Evolutionary conservation across 2,113 vertebrate species (phyloP).

Genomic region (Barnardius zonarius): DNA sequence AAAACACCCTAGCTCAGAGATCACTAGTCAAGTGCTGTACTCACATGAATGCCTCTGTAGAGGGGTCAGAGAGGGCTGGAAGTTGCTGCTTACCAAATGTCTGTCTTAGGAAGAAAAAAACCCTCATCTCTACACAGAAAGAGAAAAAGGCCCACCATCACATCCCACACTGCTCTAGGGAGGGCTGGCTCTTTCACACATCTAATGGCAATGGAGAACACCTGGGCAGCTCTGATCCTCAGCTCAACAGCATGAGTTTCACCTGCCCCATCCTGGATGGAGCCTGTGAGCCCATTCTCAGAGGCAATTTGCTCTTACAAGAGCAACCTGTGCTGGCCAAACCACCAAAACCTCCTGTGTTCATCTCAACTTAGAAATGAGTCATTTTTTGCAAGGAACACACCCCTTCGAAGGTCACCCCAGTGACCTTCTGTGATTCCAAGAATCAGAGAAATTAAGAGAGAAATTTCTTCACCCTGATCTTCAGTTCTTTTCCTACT

Average conservation of each 20-base stretch:
- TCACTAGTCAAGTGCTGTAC: background rate
- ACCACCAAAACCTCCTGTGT: background rate
- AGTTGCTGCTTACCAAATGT: accelerated
- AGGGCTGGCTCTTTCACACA: accelerated
- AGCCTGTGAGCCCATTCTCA: background rate
- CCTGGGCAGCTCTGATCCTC: background rate
- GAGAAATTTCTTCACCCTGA: background rate
- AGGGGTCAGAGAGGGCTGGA: accelerated
- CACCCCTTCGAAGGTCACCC: background rate
- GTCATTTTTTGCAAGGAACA: background rate
- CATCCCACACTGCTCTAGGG: accelerated
- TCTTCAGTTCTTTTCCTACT: background rate
- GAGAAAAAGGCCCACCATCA: accelerated
- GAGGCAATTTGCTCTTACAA: background rate
- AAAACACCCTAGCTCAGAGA: background rate
- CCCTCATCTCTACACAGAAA: accelerated
- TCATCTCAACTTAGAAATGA: background rate
- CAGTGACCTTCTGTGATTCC: background rate
- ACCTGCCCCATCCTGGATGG: no score
- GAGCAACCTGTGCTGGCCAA: background rate
- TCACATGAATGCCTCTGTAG: accelerated
- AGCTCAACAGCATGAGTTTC: accelerated
- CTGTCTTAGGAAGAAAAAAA: accelerated
- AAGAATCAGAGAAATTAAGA: background rate
- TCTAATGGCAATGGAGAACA: background rate